Evolutionary conservation across 2,113 vertebrate genomes (phyloP).

Genomic region (Triplophysa rosa): DNA sequence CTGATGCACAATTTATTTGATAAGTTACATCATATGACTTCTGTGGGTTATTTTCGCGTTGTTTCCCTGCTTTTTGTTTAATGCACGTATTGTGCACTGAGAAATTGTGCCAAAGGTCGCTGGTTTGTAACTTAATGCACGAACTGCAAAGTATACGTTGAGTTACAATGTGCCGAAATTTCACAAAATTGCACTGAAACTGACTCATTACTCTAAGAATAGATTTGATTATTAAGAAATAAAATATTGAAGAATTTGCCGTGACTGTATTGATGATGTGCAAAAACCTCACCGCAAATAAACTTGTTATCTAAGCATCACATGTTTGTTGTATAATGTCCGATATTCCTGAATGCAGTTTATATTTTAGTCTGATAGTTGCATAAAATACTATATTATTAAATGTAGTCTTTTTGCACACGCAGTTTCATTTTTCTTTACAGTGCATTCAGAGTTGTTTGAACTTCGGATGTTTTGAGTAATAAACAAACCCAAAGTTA

Average conservation of each 20-base stretch:
- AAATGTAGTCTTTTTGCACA: too few relatives aligned
- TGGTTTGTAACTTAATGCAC: not conserved
- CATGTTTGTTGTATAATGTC: too few relatives aligned
- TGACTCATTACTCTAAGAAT: not conserved
- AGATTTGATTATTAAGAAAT: not conserved
- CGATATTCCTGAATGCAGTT: too few relatives aligned
- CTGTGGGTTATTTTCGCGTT: not conserved
- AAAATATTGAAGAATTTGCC: not conserved
- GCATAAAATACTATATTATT: too few relatives aligned
- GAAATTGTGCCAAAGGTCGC: constrained; percentile 33
- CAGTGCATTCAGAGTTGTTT: not conserved
- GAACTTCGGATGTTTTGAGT: not conserved
- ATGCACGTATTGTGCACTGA: not conserved
- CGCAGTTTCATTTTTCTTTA: not conserved
- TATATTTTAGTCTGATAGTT: too few relatives aligned
- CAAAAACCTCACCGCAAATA: too few relatives aligned
- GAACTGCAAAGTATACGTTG: not conserved
- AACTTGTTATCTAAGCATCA: too few relatives aligned
- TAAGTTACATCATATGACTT: not conserved
- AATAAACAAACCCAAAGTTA: not conserved
- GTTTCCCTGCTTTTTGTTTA: not conserved
- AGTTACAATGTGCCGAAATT: not conserved
- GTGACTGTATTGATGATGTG: not conserved
- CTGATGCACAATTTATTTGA: not conserved
- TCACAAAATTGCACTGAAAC: too few relatives aligned